phyloP scores from a whole-genome alignment of 2,113 vertebrate species.

The Eudyptes chrysolophus region DNA sequence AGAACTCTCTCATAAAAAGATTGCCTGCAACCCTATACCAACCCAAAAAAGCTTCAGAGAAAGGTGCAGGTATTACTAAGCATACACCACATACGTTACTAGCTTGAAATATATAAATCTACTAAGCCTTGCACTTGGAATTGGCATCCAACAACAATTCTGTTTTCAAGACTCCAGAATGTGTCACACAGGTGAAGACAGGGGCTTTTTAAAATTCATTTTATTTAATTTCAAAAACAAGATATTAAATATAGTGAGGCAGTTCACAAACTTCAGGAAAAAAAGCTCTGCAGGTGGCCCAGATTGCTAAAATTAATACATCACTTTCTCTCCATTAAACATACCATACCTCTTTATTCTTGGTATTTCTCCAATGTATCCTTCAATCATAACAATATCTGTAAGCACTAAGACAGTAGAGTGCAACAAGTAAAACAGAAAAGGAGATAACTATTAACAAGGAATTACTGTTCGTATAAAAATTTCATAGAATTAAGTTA shows the following conservation, averaged over 20 bases:
- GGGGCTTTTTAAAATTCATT: background rate
- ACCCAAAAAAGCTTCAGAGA: background rate
- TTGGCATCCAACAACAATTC: background rate
- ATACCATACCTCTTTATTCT: background rate
- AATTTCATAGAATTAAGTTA: background rate
- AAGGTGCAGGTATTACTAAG: background rate
- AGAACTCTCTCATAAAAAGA: background rate
- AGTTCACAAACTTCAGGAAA: background rate
- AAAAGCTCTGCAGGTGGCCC: background rate
- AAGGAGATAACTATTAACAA: background rate
- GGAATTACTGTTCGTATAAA: background rate
- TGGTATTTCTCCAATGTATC: background rate
- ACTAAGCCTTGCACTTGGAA: background rate
- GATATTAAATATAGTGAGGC: background rate
- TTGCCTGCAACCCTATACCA: background rate
- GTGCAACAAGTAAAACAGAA: background rate
- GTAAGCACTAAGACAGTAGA: background rate
- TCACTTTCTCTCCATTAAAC: background rate
- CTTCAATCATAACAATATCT: background rate
- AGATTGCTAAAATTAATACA: background rate
- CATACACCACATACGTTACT: rapidly evolving
- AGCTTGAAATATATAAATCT: background rate
- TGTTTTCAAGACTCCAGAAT: background rate
- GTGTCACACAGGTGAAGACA: background rate
- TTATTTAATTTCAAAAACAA: background rate